Base-by-base conservation (phyloP, 2,797 vertebrate species). In the Propithecus perrieri region DNA sequence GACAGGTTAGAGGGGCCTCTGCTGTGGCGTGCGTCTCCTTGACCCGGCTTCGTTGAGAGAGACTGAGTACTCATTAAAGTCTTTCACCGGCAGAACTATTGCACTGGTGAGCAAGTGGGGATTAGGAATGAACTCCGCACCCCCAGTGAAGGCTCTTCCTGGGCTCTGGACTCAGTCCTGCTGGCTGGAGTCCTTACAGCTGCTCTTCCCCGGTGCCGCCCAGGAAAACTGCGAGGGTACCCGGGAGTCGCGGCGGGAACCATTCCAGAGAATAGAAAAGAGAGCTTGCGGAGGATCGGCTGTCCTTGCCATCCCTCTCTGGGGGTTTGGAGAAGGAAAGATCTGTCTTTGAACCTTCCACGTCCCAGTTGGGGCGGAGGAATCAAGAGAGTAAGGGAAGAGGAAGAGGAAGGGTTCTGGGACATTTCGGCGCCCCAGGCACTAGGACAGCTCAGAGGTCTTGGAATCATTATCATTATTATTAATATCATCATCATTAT, bases 1-100 rank as follows among this genome's bases (percentile, higher is more conserved):
- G 96, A 97, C 97, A 83, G 95, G 97, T 98, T 96, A 94, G 97
- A 98, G 97, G 94, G 96, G 95, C 96, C 89, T 98, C 96, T 97
- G 96, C 98, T 95, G 97, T 97, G 97, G 98, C 97, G 98, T 97
- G 95, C 94, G 96, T 97, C 94, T 97, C 95, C 85, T 89, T 88
- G 91, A 97, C n/a, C 81, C 61, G 50, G 90, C 94, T 93, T 74
- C 78, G 97, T 96, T 91, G 95, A 97, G 97, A 92, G 88, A 97
- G 96, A 96, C 43, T 7, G 96, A 76, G 92, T 96, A 97, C 97
- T 98, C 97, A 93, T 98, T 96, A 98, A 98, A 97, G 97, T 92
- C 97, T 97, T 98, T 98, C 96, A 97, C 94, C 86, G 91, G 96
- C 97, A 95, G 97, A 97, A 98, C 97, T 88, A 93, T 96, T 95